Percentiles rank a stretch among this genome's conserved stretches.
phyloP scores from a whole-genome alignment of 1,140 invertebrate genomes.

The Lepidurus couesii region DNA sequence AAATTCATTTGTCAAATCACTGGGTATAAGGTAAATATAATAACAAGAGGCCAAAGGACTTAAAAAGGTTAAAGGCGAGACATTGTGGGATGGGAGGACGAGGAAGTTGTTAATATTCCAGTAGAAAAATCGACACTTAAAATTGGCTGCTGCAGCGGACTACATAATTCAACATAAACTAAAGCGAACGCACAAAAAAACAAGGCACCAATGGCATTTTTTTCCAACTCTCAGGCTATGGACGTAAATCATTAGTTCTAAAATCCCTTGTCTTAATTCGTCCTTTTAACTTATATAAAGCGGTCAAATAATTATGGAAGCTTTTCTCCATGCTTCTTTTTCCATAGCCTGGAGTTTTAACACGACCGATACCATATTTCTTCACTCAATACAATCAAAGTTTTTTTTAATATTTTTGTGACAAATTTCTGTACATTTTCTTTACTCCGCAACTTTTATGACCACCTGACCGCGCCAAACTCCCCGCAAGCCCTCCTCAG shows the following conservation, averaged over 20 bases:
- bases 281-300: not conserved
- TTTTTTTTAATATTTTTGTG: not conserved
- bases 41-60: not conserved
- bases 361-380: constrained; percentile 21
- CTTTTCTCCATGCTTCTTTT: not conserved
- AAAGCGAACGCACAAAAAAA: constrained; percentile 2
- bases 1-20: constrained; percentile 6
- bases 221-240: constrained; percentile 6
- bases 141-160: not conserved
- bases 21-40: constrained; percentile 3
- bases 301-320: not conserved
- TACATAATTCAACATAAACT: constrained; percentile 17
- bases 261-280: not conserved
- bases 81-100: not conserved
- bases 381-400: not conserved
- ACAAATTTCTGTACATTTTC: constrained; percentile 12
- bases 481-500: constrained; percentile 15
- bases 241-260: not conserved
- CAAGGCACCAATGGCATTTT: not conserved
- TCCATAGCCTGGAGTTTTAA: constrained; percentile 14
- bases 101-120: not conserved
- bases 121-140: constrained; percentile 11
- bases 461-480: constrained; percentile 16
- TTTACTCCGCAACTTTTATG: not conserved
- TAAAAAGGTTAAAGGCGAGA: not conserved